Percentiles rank a stretch among this genome's conserved stretches.
Evolutionary conservation across 2,888 invertebrate species (phyloP).

Genomic region (Agriopis marginaria): DNA sequence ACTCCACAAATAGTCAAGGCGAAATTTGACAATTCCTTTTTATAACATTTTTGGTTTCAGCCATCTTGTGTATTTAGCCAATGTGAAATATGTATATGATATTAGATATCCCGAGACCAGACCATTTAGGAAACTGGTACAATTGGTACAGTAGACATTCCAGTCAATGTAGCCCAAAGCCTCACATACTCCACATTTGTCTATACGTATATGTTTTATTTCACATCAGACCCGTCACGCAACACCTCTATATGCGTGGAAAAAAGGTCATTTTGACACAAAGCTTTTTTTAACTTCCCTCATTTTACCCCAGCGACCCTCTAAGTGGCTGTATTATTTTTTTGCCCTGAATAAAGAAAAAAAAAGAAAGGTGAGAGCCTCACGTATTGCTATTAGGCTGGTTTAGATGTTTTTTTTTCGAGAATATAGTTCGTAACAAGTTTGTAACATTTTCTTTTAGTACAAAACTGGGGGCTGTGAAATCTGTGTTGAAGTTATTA

Average conservation of each 20-base stretch:
- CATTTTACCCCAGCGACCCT: conserved; percentile 47
- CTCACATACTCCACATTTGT: background rate
- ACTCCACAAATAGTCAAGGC: too few species aligned
- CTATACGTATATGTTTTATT: conserved; percentile 16
- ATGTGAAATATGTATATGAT: too few species aligned
- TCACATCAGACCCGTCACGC: conserved; percentile 47
- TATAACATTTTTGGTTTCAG: too few species aligned
- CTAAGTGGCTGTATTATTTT: conserved; percentile 52
- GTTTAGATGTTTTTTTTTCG: conserved; percentile 42
- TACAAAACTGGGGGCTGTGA: background rate
- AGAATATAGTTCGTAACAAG: conserved; percentile 9
- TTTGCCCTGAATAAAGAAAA: conserved; percentile 41
- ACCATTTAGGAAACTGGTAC: too few species aligned
- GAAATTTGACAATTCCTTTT: too few species aligned
- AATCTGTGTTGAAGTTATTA: background rate
- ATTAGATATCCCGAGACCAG: too few species aligned
- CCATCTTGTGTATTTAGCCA: too few species aligned
- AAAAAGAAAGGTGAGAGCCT: conserved; percentile 43
- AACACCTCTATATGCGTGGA: conserved; percentile 43
- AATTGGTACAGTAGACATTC: too few species aligned
- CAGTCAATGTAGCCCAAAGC: too few species aligned
- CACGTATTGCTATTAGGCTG: conserved; percentile 47
- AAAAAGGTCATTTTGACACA: conserved; percentile 57
- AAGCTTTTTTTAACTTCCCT: conserved; percentile 52
- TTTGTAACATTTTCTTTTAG: conserved; percentile 25